Percentiles rank a stretch among this genome's conserved stretches.
Evolutionary conservation across 2,888 invertebrate species (phyloP).

Genomic region (Eristalis arbustorum): DNA sequence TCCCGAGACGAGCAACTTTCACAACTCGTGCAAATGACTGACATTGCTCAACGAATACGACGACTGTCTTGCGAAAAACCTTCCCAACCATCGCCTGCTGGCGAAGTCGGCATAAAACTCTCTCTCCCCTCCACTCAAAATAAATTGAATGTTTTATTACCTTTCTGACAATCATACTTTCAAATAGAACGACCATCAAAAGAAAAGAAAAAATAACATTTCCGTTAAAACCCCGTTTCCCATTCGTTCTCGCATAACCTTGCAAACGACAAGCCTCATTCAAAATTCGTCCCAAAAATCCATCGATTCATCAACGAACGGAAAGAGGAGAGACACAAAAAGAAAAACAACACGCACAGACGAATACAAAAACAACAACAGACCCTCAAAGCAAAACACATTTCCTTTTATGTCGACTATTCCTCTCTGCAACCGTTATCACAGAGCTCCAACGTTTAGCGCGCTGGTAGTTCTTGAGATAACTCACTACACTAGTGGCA

Average conservation of each 20-base stretch:
- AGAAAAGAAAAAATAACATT: background rate
- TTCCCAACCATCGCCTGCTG: too few relatives aligned
- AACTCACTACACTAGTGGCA: conserved; percentile 16
- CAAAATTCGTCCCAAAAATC: background rate
- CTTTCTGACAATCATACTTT: too few relatives aligned
- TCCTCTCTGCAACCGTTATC: conserved; percentile 14
- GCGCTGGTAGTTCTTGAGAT: background rate
- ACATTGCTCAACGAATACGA: too few relatives aligned
- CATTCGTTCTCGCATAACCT: background rate
- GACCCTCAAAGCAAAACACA: background rate
- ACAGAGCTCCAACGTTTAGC: background rate
- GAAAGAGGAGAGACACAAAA: background rate
- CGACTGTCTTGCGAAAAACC: too few relatives aligned
- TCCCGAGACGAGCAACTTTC: too few relatives aligned
- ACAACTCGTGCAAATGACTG: too few relatives aligned
- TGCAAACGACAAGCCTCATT: background rate
- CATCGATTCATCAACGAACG: conserved; percentile 17
- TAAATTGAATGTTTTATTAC: too few relatives aligned
- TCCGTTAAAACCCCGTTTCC: background rate
- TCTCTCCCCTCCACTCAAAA: too few relatives aligned
- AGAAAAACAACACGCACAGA: background rate
- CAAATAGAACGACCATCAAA: too few relatives aligned
- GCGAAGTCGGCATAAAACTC: too few relatives aligned
- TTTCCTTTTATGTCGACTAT: background rate
- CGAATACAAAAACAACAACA: background rate